Base-by-base conservation (phyloP, 2,113 vertebrate species). In the Nibea albiflora region DNA sequence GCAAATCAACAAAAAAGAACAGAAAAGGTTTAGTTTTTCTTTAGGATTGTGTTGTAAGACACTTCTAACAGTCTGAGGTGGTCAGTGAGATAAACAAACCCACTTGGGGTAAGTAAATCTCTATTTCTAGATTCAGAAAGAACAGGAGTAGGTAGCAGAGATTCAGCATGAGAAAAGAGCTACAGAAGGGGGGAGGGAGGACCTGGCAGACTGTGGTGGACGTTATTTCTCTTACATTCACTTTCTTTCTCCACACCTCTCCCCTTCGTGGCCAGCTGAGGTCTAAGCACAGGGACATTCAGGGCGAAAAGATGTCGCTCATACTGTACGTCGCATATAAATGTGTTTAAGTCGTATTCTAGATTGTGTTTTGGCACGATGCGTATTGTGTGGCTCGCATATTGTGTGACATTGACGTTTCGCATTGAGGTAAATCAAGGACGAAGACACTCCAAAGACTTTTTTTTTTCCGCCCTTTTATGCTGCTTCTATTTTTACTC, bases 401-500 rank as follows among this genome's bases (percentile, higher is more conserved):
- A 10, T 16, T 44, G 52, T 49, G 31, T 66, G 35, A 39, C 61
- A 31, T 4, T 57, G 73, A 78, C 54, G n/a, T 76, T 53, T 60
- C 58, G 22, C 65, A 73, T 31, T 35, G 78, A 60, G 76, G 68
- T 82, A 62, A 88, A 75, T 31, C 54, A 50, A 85, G 64, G 85
- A 83, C 77, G 77, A 65, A 64, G 11, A 62, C 14, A 57, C 58
- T 62, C 5, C 47, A 88, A 72, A 73, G 39, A 65, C 39, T 47
- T 39, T 73, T 47, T 39, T 73, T 28, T 16, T 22, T 5, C 12
- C 22, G 1, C 11, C 24, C 75, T 74, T 87, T 78, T 77, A 77
- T 73, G 67, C 66, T 64, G 44, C 57, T 46, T 74, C 56, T 84
- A 39, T 78, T 65, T 90, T 83, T 81, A 68, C 78, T 24, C 57